Evolutionary conservation across 1,140 invertebrate genomes (phyloP), one percentile per base, ranked within the genome.

Genomic region (Halesus radiatus): DNA sequence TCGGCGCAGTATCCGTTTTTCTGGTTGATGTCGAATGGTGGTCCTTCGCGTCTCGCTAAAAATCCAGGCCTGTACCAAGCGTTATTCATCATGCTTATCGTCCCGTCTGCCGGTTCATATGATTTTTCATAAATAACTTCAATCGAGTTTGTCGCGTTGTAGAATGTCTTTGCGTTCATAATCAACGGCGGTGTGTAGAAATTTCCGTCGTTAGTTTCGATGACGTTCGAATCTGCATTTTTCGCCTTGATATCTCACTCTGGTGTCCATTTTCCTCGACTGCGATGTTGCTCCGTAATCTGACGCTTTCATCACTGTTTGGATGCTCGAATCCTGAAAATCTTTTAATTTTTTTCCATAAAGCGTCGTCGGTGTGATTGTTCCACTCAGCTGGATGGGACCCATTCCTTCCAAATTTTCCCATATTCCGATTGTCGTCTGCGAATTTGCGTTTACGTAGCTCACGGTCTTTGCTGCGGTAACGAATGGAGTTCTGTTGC

Each of bases 381-480:
- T 54, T 7, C 15, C n/a, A 0, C 4, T 0, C 0, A 54, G 53
- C 0, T 1, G 0, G 3, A 54, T 7, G 2, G 53, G 53, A 3
- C 53, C 53, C 1, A 54, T 16, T 2, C 13, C 18, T 20, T 54
- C 58, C n/a, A 62, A 10, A 6, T 62, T 18, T 62, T 23, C 58
- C 58, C 58, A 23, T 26, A 62, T 62, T 26, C 58, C 58, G 3
- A 62, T 62, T 13, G 58, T 62, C 20, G 58, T 62, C 26, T 62
- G 58, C n/a, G 53, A 54, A 16, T 54, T 20, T 1, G 53, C 53
- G 6, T 54, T 54, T 20, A 4, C 53, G 6, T 54, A n/a, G 3
- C 18, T 54, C 53, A 16, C 53, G 1, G 16, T 3, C 0, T 20
- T 54, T 0, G 53, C 13, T 4, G 1, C 53, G 0, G 53, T 54